Evolutionary conservation across 2,797 vertebrate genomes (phyloP).

Genomic region (Xiphorhynchus erythropygius): DNA sequence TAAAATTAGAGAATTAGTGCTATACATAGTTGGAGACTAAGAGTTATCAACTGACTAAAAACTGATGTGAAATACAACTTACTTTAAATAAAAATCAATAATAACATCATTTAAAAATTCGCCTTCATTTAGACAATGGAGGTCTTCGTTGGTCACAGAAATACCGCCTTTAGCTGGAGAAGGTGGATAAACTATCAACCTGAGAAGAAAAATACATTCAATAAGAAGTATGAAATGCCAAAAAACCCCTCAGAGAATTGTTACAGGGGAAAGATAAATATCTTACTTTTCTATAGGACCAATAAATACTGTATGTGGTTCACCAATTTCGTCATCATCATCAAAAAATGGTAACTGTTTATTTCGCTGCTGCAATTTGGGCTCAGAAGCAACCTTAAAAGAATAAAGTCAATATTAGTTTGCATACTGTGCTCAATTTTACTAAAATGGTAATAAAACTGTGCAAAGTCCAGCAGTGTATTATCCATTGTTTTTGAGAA

Average conservation of each 20-base stretch:
- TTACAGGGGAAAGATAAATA: neutral
- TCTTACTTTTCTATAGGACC: constrained; percentile 94
- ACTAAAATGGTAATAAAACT: neutral
- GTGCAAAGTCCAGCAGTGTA: neutral
- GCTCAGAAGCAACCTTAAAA: constrained; percentile 68
- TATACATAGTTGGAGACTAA: neutral
- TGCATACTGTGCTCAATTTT: neutral
- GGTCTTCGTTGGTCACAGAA: constrained; percentile 96
- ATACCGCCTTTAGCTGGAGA: constrained; percentile 97
- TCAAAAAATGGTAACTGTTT: constrained; percentile 86
- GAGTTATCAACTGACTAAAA: neutral
- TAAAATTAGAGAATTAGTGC: neutral
- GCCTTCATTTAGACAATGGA: constrained; percentile 95
- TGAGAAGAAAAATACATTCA: constrained; percentile 70
- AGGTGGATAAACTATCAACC: constrained; percentile 94
- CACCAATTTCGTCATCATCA: constrained; percentile 88
- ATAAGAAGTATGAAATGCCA: neutral
- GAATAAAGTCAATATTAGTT: constrained; percentile 10
- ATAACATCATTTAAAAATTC: constrained; percentile 99
- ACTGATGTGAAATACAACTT: constrained; percentile 65
- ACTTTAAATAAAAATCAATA: constrained; percentile 99
- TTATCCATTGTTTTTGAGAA: neutral
- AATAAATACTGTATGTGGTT: constrained; percentile 90
- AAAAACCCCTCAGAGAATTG: neutral
- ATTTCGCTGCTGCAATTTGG: constrained; percentile 75